These are phyloP conservation scores for Icerya purchasi DNA, from an alignment of 2,888 invertebrate species.

Conservation along the genomic window DNA sequence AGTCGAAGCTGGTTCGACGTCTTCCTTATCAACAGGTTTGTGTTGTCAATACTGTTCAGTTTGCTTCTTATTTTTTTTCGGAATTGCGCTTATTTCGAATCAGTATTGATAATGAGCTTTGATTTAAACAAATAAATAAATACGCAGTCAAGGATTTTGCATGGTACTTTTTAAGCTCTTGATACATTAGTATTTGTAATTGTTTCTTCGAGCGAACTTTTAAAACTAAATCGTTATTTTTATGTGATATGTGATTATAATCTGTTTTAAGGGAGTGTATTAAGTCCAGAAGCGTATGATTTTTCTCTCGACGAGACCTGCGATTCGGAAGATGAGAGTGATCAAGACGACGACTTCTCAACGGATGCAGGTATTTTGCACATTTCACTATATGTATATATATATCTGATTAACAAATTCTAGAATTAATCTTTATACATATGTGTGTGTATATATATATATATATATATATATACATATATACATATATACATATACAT, in stretches of 20 bases:
- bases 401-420: not conserved
- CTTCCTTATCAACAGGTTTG: constrained; percentile 48
- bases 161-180: no score
- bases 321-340: constrained; percentile 64
- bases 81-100: no score
- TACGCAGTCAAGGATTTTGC: no score
- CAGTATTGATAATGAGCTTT: no score
- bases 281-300: constrained; percentile 59
- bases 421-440: not conserved
- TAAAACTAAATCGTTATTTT: no score
- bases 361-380: constrained; percentile 55
- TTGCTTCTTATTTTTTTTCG: not conserved
- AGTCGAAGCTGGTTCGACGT: constrained; percentile 65
- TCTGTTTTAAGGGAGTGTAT: constrained; percentile 41
- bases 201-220: no score
- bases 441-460: not conserved
- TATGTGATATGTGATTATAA: no score
- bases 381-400: not conserved
- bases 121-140: no score
- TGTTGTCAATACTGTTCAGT: not conserved
- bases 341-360: constrained; percentile 66
- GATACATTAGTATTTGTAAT: no score
- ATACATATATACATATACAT: not conserved
- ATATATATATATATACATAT: not conserved
- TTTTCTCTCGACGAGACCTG: constrained; percentile 69